Conservation (phyloP, 2,797 vertebrate species). For the Gorsachius magnificus region DNA sequence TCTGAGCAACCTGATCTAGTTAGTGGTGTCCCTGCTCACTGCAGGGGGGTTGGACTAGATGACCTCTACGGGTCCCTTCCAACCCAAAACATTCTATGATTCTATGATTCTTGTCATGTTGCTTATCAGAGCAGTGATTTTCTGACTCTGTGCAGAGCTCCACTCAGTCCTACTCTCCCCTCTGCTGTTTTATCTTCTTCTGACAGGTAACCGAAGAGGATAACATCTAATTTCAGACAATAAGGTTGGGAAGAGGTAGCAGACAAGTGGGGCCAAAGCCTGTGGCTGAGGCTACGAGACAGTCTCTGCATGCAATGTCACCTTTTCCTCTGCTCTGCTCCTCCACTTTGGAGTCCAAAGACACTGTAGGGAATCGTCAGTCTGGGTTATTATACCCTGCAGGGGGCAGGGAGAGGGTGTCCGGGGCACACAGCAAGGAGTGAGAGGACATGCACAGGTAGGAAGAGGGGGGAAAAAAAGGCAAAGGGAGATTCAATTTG, state of each 20-base stretch:
- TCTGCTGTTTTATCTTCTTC: neutral
- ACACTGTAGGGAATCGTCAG: neutral
- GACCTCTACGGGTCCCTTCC: no score
- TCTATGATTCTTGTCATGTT: neutral
- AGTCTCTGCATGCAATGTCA: neutral
- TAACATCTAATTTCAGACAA: neutral
- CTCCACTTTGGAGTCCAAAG: neutral
- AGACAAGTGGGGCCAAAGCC: neutral
- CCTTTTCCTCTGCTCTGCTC: neutral
- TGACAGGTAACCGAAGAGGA: neutral
- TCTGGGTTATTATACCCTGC: neutral
- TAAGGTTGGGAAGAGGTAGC: neutral
- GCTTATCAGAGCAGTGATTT: neutral
- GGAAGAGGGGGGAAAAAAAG: accelerated
- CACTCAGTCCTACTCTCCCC: neutral
- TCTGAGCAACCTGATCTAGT: no score
- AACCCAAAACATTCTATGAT: no score
- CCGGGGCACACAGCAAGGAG: neutral
- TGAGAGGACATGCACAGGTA: neutral
- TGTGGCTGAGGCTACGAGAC: neutral
- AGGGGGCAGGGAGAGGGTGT: no score
- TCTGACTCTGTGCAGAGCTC: neutral
- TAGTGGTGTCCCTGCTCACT: no score
- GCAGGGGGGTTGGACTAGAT: no score
- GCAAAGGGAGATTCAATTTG: neutral